Evolutionary conservation across 2,888 invertebrate genomes (phyloP), one percentile per base, ranked within the genome.

Genomic region (Tinea semifulvella): DNA sequence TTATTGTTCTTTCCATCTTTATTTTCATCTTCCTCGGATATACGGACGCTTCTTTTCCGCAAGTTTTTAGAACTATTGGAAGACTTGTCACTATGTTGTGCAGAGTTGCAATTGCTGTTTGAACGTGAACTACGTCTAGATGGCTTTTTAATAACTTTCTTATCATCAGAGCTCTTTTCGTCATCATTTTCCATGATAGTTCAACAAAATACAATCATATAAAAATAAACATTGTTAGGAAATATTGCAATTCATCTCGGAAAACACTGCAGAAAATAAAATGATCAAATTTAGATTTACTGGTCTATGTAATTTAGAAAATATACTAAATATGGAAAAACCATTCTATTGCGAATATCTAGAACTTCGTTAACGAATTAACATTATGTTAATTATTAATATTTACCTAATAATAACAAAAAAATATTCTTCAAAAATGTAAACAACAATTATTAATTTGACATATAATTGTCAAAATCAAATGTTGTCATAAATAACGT

Each of bases 131-230:
- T 71, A 22, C 77, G 68, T 39, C 79, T 65, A 51, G 71, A 56
- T 47, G 69, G 73, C 60, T 74, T 79, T 56, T 77, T 79, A 39
- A 75, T 61, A 55, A 77, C 61, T 57, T 76, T 67, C 62, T 77
- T 80, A 52, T 76, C 77, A 58, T 74, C 77, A 26, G 75, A 76
- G 53, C 76, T 77, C 55, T 77, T 79, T 53, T 64, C 74, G 54
- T 76, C 73, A 63, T 79, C 77, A 77, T 77, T 72, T 69, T 79
- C 79, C 79, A 79, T 79, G 65, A 72, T 40, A 40, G 14, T 40
- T 79, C 65, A 55, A 57, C 7, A 36, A 36, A 8, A 8, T 18
- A 14, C 31, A 31, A 14, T 22, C 8, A 8, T 22, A 22, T 8
- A 31, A 11, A 14, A 31, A 13, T 31, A 13, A 31, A 31, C 31